Evolutionary conservation across 2,888 invertebrate genomes (phyloP).

Genomic region (Uropetala carovei): DNA sequence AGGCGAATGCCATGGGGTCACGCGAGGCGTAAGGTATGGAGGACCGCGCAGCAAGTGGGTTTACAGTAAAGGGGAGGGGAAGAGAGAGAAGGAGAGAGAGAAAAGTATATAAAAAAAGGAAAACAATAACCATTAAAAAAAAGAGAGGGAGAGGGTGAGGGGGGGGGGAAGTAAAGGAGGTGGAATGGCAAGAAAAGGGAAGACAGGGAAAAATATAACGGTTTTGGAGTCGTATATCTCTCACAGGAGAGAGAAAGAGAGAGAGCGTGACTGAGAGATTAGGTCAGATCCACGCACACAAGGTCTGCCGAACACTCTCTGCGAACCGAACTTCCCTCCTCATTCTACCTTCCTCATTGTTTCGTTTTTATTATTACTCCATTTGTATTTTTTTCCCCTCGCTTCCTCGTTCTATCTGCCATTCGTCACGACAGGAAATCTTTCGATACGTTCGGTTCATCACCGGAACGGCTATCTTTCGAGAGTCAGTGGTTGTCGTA

Average conservation of each 20-base stretch:
- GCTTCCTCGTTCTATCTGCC: neutral
- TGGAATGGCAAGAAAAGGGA: conserved; percentile 57
- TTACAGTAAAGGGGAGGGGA: conserved; percentile 10
- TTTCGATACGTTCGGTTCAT: neutral
- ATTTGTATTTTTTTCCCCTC: neutral
- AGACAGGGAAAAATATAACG: conserved; percentile 55
- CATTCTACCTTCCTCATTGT: neutral
- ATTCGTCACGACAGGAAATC: neutral
- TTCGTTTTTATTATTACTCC: neutral
- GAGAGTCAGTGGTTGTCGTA: no score
- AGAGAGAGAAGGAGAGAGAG: conserved; percentile 13
- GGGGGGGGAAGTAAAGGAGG: neutral
- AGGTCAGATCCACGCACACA: conserved; percentile 62
- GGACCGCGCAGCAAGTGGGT: conserved; percentile 58
- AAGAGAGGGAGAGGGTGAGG: conserved; percentile 12
- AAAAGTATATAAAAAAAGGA: conserved; percentile 6
- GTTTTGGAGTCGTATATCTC: conserved; percentile 58
- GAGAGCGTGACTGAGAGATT: conserved; percentile 60
- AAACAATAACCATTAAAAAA: conserved; percentile 62
- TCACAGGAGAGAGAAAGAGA: conserved; percentile 36
- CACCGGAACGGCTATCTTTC: neutral
- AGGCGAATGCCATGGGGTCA: conserved; percentile 46
- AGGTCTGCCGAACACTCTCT: conserved; percentile 50
- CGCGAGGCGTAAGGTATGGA: conserved; percentile 62
- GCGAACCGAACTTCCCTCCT: conserved; percentile 29